Base-by-base conservation (phyloP, 2,888 invertebrate species). In the Drosophila nigritarsus region DNA sequence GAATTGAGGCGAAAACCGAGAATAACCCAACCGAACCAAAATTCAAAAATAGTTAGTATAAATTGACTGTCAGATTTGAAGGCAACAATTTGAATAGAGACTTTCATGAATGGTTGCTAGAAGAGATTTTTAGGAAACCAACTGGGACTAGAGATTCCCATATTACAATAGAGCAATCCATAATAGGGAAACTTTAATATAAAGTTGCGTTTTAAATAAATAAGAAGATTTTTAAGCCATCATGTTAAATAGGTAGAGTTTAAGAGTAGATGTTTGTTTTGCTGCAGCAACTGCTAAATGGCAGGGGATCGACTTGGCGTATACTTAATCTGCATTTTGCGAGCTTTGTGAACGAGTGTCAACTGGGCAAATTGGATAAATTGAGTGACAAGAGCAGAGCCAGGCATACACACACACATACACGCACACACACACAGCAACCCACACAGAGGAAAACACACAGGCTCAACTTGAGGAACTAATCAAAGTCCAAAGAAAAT, bases 321-420 rank as follows among this genome's bases (percentile, higher is more conserved):
- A 75, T 75, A 75, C 75, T 65, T 65, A 60, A 75, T 75, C 54
- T 69, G 54, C 54, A 45, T 27, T 49, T 34, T 18, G 3, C 15
- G 40, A 15, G 45, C 20, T 24, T 49, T 20, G 34, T 24, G n/a
- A 3, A 6, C n/a, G 32, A 49, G 48, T 34, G 34, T 50, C 40
- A 6, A 36, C 27, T 53, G 45, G 11, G 0, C 24, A 56, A 55
- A 71, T 45, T 32, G 40, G 45, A 45, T 45, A 45, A 15, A 50
- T 56, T n/a, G 30, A 67, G 11, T 29, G 36, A 15, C 15, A 54
- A 51, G 13, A 18, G 29, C 27, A 29, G 18, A 32, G 24, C 3
- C 49, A 27, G 18, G 15, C 15, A 18, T 27, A 45, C 13, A 24
- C 45, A 30, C 4, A 27, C 30, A 15, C 40, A 45, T 15, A 32